Percentiles rank a stretch among this genome's conserved stretches.
Conservation (phyloP, 2,888 invertebrate species). For the Stenotaenia linearis region DNA sequence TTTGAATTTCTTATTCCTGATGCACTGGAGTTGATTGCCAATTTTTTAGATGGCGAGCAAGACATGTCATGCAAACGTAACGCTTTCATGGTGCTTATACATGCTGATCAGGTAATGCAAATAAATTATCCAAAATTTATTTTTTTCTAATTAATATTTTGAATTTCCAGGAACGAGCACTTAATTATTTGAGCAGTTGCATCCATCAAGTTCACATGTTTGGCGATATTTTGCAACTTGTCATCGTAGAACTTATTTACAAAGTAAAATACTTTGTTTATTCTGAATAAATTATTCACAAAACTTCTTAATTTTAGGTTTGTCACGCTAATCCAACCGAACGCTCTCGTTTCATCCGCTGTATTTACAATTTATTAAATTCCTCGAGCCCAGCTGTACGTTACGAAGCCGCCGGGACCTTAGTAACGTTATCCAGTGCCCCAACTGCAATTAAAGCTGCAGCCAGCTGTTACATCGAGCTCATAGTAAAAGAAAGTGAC, state of each 20-base stretch:
- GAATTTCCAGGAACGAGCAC: slow-evolving; percentile 73
- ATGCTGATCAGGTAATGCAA: slow-evolving; percentile 65
- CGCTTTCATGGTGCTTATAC: slow-evolving; percentile 96
- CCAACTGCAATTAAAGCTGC: slow-evolving; percentile 98
- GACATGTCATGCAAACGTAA: slow-evolving; percentile 99
- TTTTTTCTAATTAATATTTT: no score
- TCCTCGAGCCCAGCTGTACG: slow-evolving; percentile 91
- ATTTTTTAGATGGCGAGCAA: slow-evolving; percentile 90
- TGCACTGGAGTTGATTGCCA: slow-evolving; percentile 92
- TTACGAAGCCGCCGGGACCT: slow-evolving; percentile 97
- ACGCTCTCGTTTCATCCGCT: slow-evolving; percentile 92
- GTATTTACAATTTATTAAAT: slow-evolving; percentile 94
- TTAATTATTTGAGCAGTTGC: slow-evolving; percentile 85
- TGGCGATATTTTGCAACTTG: slow-evolving; percentile 94
- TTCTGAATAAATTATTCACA: no score
- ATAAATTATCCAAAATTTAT: not conserved
- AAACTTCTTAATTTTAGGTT: slow-evolving; percentile 60
- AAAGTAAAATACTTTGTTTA: slow-evolving; percentile 60
- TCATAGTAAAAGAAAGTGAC: slow-evolving; percentile 99
- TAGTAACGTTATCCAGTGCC: slow-evolving; percentile 93
- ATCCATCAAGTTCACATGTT: slow-evolving; percentile 90
- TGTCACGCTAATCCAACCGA: slow-evolving; percentile 95
- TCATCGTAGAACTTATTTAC: slow-evolving; percentile 98
- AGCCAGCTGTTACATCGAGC: slow-evolving; percentile 94
- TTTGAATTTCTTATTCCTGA: slow-evolving; percentile 98